These are phyloP conservation scores for Phylloscopus collybita DNA, from an alignment of 2,797 vertebrate species.

Conservation along the genomic window DNA sequence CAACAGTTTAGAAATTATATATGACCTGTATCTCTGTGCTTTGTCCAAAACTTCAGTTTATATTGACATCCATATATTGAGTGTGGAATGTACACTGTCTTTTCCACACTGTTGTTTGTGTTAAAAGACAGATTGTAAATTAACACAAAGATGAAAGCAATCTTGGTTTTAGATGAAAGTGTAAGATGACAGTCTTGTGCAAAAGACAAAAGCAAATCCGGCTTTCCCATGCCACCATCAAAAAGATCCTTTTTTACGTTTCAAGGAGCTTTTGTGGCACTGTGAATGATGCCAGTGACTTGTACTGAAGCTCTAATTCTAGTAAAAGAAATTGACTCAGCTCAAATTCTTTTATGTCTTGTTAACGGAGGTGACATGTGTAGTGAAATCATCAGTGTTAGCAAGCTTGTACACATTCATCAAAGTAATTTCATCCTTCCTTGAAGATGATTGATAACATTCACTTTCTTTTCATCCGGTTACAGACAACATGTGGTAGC, in stretches of 20 bases:
- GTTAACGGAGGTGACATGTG: background rate
- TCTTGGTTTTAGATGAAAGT: conserved; percentile 22
- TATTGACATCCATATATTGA: background rate
- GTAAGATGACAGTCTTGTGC: background rate
- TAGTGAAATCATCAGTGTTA: background rate
- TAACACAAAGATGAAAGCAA: conserved; percentile 22
- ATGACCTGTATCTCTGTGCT: background rate
- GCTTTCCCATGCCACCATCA: background rate
- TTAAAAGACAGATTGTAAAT: background rate
- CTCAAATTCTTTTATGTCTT: conserved; percentile 37
- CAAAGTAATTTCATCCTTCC: conserved; percentile 17
- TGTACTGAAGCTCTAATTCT: background rate
- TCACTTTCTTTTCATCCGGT: background rate
- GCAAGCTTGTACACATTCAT: background rate
- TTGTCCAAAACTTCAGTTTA: background rate
- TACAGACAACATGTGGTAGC: background rate
- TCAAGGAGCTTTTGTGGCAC: background rate
- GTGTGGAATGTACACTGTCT: background rate
- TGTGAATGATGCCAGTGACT: background rate
- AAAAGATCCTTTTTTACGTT: background rate
- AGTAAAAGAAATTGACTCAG: background rate
- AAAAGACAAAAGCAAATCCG: background rate
- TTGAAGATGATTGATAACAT: conserved; percentile 43
- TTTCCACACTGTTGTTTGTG: background rate
- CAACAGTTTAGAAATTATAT: background rate